Evolutionary conservation across 2,797 vertebrate genomes (phyloP), one percentile per base, ranked within the genome.

Genomic region (Taenioides sp.): DNA sequence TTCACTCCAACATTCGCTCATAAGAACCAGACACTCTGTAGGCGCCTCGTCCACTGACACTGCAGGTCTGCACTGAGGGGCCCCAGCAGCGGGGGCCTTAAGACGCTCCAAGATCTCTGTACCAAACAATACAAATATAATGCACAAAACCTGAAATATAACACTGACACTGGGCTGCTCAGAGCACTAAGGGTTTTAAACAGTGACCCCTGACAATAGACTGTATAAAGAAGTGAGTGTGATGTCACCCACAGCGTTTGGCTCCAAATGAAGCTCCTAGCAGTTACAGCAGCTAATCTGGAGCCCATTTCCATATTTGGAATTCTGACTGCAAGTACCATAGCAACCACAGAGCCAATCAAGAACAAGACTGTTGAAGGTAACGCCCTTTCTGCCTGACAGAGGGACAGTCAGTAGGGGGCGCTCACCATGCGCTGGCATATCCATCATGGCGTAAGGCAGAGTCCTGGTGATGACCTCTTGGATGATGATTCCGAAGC

Each of bases 401-500:
- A 12, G 54, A 22, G 54, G 54, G 54, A 11, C 12, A 14, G 57
- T 27, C 20, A 10, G 25, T 55, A 27, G 60, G 31, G 31, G 4
- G 37, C 37, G 61, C 85, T 90, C 76, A 91, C 91, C 93, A 0
- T 94, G 88, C 0, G 94, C 77, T 0, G 91, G 86, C 86, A 96
- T 89, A 40, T 95, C 95, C 91, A 97, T 86, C 95, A 95, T 96
- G 80, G 95, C 95, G 0, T 95, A 98, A 0, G 96, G 96, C 0
- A 86, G 34, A 0, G 88, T 93, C 22, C 96, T 89, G 69, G 95
- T 92, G 73, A 98, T 95, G 7, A 98, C 95, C 86, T 98, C 96
- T 85, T 98, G 96, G 85, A 96, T 94, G 80, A 97, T 95, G 91
- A 97, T 95, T n/a, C 94, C 90, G 67, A 97, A 91, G 67, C 95